These are phyloP conservation scores for Tetragonula carbonaria DNA, from an alignment of 2,888 invertebrate genomes.

Conservation along the genomic window DNA sequence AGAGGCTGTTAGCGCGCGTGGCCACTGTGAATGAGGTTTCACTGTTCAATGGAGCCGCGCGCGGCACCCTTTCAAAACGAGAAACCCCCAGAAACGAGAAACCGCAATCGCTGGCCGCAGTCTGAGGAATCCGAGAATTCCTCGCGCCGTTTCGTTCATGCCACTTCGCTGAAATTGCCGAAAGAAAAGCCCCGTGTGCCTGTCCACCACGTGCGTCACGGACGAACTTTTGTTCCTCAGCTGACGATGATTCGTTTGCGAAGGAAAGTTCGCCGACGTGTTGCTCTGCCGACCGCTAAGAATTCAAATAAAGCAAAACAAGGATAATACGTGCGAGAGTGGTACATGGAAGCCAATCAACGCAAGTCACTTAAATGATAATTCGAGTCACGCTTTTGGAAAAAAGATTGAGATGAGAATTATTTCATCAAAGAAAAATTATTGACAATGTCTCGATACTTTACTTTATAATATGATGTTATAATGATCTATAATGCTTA, in stretches of 20 bases:
- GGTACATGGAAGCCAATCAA: no score
- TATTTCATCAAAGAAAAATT: no score
- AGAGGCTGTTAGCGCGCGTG: not conserved
- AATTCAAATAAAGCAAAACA: not conserved
- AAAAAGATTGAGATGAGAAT: no score
- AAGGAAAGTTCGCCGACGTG: not conserved
- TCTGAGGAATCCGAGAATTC: conserved; percentile 10
- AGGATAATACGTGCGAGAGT: not conserved
- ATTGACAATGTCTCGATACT: no score
- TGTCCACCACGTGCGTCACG: not conserved
- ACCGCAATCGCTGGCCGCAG: conserved; percentile 16
- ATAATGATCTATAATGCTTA: no score
- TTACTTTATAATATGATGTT: no score
- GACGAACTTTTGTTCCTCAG: conserved; percentile 8
- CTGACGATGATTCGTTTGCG: not conserved
- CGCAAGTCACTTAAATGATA: no score
- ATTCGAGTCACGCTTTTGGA: no score
- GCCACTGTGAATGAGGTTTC: conserved; percentile 16
- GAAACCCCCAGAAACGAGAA: conserved; percentile 32
- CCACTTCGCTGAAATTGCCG: not conserved
- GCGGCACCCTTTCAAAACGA: conserved; percentile 30
- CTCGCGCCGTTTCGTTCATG: conserved; percentile 19
- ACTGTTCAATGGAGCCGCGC: conserved; percentile 2
- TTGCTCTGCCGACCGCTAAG: not conserved
- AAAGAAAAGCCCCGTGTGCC: not conserved